Base-by-base conservation (phyloP, 2,113 vertebrate genomes). In the Nyctibius bracteatus region DNA sequence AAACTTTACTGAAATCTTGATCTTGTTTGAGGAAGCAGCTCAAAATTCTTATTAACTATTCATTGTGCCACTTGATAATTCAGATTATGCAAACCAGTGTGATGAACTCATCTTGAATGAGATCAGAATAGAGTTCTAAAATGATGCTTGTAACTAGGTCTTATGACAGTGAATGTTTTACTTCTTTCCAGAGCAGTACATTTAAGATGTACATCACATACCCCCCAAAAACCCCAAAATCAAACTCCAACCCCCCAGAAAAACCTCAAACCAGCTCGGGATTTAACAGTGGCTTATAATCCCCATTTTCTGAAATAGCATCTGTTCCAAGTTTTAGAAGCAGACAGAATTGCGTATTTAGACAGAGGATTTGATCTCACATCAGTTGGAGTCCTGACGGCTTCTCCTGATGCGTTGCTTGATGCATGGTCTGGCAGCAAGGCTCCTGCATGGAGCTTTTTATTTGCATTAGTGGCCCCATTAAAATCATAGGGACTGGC, bases 181-280 rank as follows among this genome's bases (percentile, higher is more conserved):
- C 44, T 88, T 86, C 37, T 86, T 90, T 86, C 51, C 46, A 46
- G 75, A 86, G 49, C 14, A 20, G 16, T 57, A 20, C 17, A 3
- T 86, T 66, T 46, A 70, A 86, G 54, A 54, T 70, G 6, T 9
- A 11, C n/a, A 17, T 93, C 0, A 1, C 12, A 12, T 54, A 65
- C 6, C 2, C 2, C 9, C 3, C 2, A 43, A 63, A 44, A 41
- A 8, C 1, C 5, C 16, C 10, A 3, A 66, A 68, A 18, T 20
- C 37, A 31, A 58, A 5, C n/a, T 22, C 19, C 44, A 30, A 10
- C 33, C 18, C 68, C 31, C 17, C 0, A 2, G 52, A 68, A 81
- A 74, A 21, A 5, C 6, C 44, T 68, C 19, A 62, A 14, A 66
- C 33, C 17, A 12, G 6, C 33, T 81, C 72, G 86, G 59, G 30